Percentiles rank a stretch among this genome's conserved stretches.
These are phyloP conservation scores for Typhlichthys subterraneus DNA, from an alignment of 2,797 vertebrate species.

Conservation along the genomic window DNA sequence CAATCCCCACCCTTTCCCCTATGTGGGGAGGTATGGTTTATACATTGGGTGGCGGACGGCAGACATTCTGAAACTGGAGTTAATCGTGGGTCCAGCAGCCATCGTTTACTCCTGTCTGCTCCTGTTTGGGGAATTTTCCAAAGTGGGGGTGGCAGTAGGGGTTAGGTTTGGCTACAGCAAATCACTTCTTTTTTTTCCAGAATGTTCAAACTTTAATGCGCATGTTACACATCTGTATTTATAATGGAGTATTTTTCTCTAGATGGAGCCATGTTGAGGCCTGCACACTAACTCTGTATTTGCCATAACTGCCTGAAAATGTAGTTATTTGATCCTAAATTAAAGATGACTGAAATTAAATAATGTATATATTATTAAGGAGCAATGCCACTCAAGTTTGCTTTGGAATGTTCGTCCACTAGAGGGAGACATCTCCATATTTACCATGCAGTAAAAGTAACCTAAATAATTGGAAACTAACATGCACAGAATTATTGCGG, in stretches of 20 bases:
- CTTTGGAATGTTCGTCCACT: too few species aligned
- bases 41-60: slow-evolving; percentile 4
- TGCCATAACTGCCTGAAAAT: not conserved
- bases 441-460: too few species aligned
- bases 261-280: not conserved
- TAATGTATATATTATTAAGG: too few species aligned
- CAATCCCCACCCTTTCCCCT: slow-evolving; percentile 18
- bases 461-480: too few species aligned
- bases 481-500: too few species aligned
- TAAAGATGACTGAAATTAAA: too few species aligned
- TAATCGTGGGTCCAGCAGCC: slow-evolving; percentile 13
- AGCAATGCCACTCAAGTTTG: too few species aligned
- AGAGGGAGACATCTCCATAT: too few species aligned
- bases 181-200: not conserved
- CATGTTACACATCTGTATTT: not conserved
- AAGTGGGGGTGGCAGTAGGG: not conserved
- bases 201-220: not conserved
- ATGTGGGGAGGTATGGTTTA: slow-evolving; percentile 10
- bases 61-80: slow-evolving; percentile 39
- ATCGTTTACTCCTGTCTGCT: slow-evolving; percentile 3
- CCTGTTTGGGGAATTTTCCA: not conserved
- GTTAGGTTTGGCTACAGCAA: not conserved
- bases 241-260: not conserved
- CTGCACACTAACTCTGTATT: not conserved
- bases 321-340: too few species aligned